These are phyloP conservation scores for Carpatolechia fugitivella DNA, from an alignment of 2,888 invertebrate genomes.

Conservation along the genomic window DNA sequence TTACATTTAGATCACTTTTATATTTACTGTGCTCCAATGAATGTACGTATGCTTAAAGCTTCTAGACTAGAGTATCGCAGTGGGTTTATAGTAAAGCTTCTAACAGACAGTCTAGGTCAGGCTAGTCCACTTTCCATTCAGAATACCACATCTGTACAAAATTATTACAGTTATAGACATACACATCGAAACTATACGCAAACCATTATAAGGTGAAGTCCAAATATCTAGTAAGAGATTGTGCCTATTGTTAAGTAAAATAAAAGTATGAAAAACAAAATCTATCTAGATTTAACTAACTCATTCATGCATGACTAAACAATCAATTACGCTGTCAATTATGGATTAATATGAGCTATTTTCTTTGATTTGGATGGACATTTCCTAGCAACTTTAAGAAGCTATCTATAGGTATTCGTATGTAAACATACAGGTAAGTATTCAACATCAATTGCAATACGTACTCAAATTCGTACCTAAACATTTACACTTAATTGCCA, in stretches of 20 bases:
- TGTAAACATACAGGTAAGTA: constrained; percentile 4
- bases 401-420: constrained; percentile 5
- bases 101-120: constrained; percentile 8
- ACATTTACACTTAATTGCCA: constrained; percentile 42
- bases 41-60: constrained; percentile 6
- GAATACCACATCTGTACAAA: constrained; percentile 5
- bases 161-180: background rate
- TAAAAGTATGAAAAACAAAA: background rate
- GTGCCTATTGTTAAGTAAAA: background rate
- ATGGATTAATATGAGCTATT: background rate
- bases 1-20: background rate
- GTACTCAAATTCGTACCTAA: constrained; percentile 31
- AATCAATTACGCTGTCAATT: no score
- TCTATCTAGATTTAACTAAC: background rate
- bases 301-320: no score
- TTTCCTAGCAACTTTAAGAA: constrained; percentile 14
- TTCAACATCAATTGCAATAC: constrained; percentile 9
- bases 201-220: constrained; percentile 3
- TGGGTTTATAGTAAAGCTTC: constrained; percentile 11
- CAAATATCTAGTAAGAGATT: background rate
- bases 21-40: constrained; percentile 2
- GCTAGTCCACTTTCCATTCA: background rate
- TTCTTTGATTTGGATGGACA: constrained; percentile 13
- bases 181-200: background rate
- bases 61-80: constrained; percentile 10